Percentiles rank a stretch among this genome's conserved stretches.
Conservation (phyloP, 2,888 invertebrate genomes). For the Acanthosepion pharaonis region DNA sequence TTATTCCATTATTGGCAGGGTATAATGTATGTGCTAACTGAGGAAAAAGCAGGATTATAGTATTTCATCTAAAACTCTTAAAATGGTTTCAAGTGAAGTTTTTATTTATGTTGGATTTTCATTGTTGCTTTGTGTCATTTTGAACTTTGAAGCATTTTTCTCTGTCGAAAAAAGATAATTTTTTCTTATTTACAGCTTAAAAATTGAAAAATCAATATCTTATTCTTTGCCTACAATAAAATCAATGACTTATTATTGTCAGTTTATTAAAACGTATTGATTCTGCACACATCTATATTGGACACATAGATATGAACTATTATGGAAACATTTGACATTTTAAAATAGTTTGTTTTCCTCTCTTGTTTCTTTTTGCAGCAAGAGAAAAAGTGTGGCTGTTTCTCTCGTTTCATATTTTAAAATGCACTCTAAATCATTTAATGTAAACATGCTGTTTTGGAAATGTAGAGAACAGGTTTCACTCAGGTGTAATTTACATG, state of each 20-base stretch:
- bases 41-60: too few relatives aligned
- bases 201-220: not conserved
- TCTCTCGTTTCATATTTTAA: not conserved
- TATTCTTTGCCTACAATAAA: not conserved
- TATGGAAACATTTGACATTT: not conserved
- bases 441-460: too few relatives aligned
- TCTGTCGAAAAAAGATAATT: not conserved
- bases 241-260: not conserved
- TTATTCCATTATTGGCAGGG: too few relatives aligned
- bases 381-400: not conserved
- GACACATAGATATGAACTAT: not conserved
- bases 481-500: too few relatives aligned
- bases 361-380: not conserved
- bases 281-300: not conserved
- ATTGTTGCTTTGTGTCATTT: not conserved
- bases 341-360: not conserved
- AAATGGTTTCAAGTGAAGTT: too few relatives aligned
- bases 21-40: too few relatives aligned
- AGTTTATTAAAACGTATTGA: not conserved
- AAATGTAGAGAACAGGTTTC: too few relatives aligned
- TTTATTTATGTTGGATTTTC: not conserved
- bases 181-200: not conserved
- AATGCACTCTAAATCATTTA: not conserved
- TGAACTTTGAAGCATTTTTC: not conserved
- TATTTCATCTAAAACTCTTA: too few relatives aligned